Evolutionary conservation across 92 coral and sea anemone genomes (phyloP).

Genomic region (Porites cylindrica): DNA sequence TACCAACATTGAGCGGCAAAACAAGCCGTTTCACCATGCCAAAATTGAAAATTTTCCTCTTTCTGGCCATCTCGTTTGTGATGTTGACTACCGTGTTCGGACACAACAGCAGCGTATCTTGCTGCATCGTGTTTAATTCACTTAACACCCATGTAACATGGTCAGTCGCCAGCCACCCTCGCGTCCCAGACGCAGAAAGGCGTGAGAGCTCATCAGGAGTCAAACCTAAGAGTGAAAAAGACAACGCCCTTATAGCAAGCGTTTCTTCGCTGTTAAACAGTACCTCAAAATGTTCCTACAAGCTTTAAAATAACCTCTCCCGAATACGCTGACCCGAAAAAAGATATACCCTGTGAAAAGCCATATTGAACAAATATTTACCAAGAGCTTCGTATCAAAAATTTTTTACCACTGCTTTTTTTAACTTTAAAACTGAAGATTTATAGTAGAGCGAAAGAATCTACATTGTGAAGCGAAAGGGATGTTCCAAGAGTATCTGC

Average conservation of each 20-base stretch:
- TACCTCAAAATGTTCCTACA: no score
- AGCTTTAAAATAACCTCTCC: no score
- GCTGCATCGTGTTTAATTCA: conserved; percentile 40
- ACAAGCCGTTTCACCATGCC: conserved; percentile 35
- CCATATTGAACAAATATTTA: no score
- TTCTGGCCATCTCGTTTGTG: conserved; percentile 40
- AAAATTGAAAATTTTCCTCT: conserved; percentile 23
- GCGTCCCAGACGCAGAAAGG: conserved; percentile 38
- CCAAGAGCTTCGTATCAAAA: no score
- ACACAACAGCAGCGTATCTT: conserved; percentile 35
- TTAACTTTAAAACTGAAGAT: no score
- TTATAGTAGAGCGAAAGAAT: no score
- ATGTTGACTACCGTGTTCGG: conserved; percentile 44
- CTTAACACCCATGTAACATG: conserved; percentile 46
- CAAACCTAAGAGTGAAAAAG: conserved; percentile 28
- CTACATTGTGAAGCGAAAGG: no score
- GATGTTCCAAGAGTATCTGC: neutral
- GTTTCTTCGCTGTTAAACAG: no score
- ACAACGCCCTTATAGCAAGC: no score
- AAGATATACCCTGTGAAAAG: no score
- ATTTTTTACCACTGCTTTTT: no score
- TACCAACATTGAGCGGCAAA: conserved; percentile 35
- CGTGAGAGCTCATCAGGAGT: conserved; percentile 49
- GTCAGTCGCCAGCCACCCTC: conserved; percentile 55
- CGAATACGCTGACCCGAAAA: no score